phyloP scores from a whole-genome alignment of 1,140 invertebrate genomes.

The Dendrolimus punctatus region DNA sequence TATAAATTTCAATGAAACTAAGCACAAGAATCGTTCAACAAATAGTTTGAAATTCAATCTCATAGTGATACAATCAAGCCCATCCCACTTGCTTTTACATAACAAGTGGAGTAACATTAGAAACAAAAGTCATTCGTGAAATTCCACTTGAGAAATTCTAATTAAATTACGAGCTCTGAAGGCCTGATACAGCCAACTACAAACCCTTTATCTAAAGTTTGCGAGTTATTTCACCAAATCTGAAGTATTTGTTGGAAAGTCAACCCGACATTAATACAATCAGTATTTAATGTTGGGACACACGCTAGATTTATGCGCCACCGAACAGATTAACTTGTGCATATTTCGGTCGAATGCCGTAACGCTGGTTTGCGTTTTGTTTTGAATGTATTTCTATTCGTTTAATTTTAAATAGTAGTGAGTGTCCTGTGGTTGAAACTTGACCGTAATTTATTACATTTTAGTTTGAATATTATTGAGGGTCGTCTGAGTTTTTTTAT shows the following conservation, averaged over 20 bases:
- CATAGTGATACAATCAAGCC: not conserved
- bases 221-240: slow-evolving; percentile 33
- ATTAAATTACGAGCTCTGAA: slow-evolving; percentile 36
- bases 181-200: slow-evolving; percentile 29
- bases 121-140: slow-evolving; percentile 36
- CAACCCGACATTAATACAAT: slow-evolving; percentile 9
- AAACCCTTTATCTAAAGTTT: slow-evolving; percentile 32
- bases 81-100: slow-evolving; percentile 16
- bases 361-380: slow-evolving; percentile 12
- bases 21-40: slow-evolving; percentile 15
- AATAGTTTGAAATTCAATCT: slow-evolving; percentile 10
- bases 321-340: slow-evolving; percentile 19
- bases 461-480: no score
- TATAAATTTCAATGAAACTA: not conserved
- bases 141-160: slow-evolving; percentile 36
- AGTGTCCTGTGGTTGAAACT: no score
- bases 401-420: no score
- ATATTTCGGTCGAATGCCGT: slow-evolving; percentile 13
- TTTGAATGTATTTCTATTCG: not conserved
- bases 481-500: no score
- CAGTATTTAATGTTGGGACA: slow-evolving; percentile 14
- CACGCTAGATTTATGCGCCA: slow-evolving; percentile 10
- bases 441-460: no score
- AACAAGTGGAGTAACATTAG: slow-evolving; percentile 23
- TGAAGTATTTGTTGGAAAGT: slow-evolving; percentile 28